Evolutionary conservation across 2,888 invertebrate species (phyloP).

Genomic region (Pachymerium ferrugineum): DNA sequence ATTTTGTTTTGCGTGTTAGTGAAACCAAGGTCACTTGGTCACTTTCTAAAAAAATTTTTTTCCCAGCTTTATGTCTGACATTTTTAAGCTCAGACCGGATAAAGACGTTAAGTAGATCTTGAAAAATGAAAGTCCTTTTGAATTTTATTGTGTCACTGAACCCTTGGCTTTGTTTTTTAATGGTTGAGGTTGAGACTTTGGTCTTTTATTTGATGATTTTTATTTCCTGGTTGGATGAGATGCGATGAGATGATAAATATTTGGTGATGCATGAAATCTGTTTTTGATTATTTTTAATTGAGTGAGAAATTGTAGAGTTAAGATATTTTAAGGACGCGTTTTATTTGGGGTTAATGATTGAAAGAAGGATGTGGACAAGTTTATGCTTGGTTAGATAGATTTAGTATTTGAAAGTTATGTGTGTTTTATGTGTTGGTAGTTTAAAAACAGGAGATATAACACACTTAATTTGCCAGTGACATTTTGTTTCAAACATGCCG

Average conservation of each 20-base stretch:
- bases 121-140: not conserved
- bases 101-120: not conserved
- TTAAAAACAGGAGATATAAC: too few relatives aligned
- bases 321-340: not conserved
- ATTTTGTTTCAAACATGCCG: too few relatives aligned
- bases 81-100: not conserved
- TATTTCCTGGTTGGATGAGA: not conserved
- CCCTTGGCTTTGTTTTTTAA: slow-evolving; percentile 2
- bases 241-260: not conserved
- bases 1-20: not conserved
- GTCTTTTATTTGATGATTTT: not conserved
- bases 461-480: too few relatives aligned
- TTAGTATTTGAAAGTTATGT: too few relatives aligned
- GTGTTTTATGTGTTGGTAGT: too few relatives aligned
- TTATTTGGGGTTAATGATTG: not conserved
- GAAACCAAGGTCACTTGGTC: slow-evolving; percentile 14
- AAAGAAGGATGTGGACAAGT: too few relatives aligned
- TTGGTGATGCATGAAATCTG: not conserved
- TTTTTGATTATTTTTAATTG: not conserved
- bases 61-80: too few relatives aligned
- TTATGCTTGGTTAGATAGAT: too few relatives aligned
- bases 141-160: slow-evolving; percentile 5
- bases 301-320: not conserved
- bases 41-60: not conserved
- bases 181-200: not conserved